Conservation (phyloP, 2,113 vertebrate genomes). For the Osmerus mordax region DNA sequence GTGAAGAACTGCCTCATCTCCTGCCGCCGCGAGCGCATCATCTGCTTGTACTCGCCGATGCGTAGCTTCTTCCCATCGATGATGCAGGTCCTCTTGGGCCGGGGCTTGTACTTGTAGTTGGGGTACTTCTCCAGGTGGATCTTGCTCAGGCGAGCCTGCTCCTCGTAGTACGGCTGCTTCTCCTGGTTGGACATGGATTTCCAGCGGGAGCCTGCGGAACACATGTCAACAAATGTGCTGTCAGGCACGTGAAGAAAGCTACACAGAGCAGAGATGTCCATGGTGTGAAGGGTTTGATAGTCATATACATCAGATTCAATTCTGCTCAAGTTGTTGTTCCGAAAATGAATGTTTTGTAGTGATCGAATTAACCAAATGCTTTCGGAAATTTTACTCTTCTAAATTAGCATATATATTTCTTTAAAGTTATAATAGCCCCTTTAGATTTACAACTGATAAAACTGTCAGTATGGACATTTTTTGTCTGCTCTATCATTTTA, state of each 20-base stretch:
- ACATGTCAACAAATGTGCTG: not conserved
- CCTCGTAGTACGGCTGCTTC: constrained; percentile 98
- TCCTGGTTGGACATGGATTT: constrained; percentile 99
- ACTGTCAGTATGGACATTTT: not conserved
- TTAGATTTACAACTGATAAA: too few relatives aligned
- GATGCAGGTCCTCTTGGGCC: constrained; percentile 98
- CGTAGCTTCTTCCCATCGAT: constrained; percentile 98
- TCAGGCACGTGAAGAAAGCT: not conserved
- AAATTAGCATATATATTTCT: too few relatives aligned
- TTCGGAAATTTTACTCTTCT: too few relatives aligned
- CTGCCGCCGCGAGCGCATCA: constrained; percentile 97
- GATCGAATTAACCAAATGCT: too few relatives aligned
- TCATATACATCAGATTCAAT: too few relatives aligned
- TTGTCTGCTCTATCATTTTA: not conserved
- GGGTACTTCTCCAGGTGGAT: constrained; percentile 99
- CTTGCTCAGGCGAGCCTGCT: constrained; percentile 97
- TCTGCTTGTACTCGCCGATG: constrained; percentile 97
- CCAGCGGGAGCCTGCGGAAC: constrained; percentile 88
- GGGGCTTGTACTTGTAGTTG: constrained; percentile 99
- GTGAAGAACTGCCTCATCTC: constrained; percentile 99
- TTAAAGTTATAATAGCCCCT: too few relatives aligned
- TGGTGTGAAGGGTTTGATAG: too few relatives aligned
- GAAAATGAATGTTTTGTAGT: too few relatives aligned
- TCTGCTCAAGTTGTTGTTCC: too few relatives aligned
- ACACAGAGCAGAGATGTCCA: not conserved